phyloP scores from a whole-genome alignment of 2,113 vertebrate genomes.

The Probosciger aterrimus region DNA sequence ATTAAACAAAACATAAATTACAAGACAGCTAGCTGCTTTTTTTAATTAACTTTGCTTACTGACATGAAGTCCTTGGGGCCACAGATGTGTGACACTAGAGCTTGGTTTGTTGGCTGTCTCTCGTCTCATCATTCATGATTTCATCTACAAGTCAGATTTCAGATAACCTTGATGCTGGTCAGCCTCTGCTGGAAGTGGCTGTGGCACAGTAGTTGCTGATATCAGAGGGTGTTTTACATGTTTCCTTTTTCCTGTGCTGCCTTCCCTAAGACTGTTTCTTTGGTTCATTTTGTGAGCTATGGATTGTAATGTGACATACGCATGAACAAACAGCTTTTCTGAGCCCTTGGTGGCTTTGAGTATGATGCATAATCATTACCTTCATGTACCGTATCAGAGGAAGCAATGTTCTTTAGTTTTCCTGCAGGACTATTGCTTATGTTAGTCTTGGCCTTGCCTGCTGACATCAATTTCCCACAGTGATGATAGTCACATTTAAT shows the following conservation, averaged over 20 bases:
- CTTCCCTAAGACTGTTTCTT: not conserved
- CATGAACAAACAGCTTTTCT: not conserved
- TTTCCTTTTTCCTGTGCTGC: not conserved
- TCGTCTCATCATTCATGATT: not conserved
- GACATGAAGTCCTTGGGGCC: not conserved
- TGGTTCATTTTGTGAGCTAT: not conserved
- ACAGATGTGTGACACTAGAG: not conserved
- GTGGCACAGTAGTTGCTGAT: not conserved
- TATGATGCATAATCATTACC: not conserved
- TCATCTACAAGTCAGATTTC: not conserved
- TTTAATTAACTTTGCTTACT: conserved; percentile 21
- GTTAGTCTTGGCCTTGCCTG: not conserved
- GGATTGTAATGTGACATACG: not conserved
- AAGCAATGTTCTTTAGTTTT: not conserved
- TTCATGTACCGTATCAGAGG: not conserved
- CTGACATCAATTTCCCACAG: not conserved
- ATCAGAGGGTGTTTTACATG: not conserved
- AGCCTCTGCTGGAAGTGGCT: not conserved
- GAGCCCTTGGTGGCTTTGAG: not conserved
- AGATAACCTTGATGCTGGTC: not conserved
- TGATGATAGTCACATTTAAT: not conserved
- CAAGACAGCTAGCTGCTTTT: conserved; percentile 42
- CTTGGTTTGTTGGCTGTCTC: not conserved
- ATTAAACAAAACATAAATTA: not conserved
- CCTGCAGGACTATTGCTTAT: not conserved